Evolutionary conservation across 2,113 vertebrate species (phyloP).

Genomic region (Carassius gibelio): DNA sequence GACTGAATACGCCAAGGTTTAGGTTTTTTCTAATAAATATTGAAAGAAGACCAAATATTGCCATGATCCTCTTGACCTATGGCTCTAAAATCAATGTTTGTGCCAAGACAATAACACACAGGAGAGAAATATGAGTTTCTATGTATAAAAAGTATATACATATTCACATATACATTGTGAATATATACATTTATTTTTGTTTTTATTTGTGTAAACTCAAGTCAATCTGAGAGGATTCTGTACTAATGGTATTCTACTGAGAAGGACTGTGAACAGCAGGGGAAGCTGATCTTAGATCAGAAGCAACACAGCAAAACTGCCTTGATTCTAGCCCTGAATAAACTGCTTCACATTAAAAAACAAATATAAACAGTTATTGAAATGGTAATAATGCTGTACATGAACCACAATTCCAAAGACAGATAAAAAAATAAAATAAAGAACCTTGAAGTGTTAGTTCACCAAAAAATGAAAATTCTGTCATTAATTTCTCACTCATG

Average conservation of each 20-base stretch:
- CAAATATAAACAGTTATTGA: neutral
- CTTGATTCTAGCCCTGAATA: neutral
- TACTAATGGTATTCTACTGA: neutral
- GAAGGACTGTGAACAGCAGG: neutral
- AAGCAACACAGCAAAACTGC: neutral
- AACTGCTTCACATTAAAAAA: neutral
- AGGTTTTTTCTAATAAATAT: neutral
- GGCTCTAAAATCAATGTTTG: neutral
- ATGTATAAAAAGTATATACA: neutral
- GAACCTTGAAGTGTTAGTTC: too few relatives aligned
- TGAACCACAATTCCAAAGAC: constrained; percentile 2
- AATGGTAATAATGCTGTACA: neutral
- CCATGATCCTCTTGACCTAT: neutral
- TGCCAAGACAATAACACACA: neutral
- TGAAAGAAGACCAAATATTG: neutral
- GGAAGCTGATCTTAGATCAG: constrained; percentile 13
- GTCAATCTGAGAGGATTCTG: neutral
- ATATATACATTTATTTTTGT: neutral
- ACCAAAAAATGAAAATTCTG: too few relatives aligned
- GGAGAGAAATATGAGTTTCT: neutral
- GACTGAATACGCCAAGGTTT: too few relatives aligned
- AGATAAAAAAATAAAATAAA: neutral
- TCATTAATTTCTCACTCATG: too few relatives aligned
- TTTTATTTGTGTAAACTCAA: neutral
- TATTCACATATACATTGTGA: neutral